Conservation (phyloP, 2,888 invertebrate species). For the Glomeris marginata region DNA sequence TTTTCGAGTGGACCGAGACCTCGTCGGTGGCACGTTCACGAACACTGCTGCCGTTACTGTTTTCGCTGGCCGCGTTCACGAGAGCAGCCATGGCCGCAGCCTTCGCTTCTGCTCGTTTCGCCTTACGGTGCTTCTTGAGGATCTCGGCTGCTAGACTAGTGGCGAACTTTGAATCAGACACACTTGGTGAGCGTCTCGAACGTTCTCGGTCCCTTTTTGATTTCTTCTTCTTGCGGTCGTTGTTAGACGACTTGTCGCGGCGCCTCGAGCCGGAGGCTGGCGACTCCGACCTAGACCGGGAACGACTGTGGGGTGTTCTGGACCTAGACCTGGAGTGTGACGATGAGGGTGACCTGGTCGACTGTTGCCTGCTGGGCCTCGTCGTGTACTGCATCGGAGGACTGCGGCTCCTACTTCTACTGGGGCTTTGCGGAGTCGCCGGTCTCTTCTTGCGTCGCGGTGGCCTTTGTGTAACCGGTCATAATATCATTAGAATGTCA, state of each 20-base stretch:
- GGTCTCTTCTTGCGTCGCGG: not conserved
- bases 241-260: too few relatives aligned
- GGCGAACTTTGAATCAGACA: slow-evolving; percentile 21
- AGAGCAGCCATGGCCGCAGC: too few relatives aligned
- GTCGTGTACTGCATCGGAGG: not conserved
- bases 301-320: not conserved
- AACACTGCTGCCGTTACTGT: too few relatives aligned
- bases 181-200: slow-evolving; percentile 16
- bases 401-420: slow-evolving; percentile 4
- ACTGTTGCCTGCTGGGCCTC: too few relatives aligned
- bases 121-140: slow-evolving; percentile 26
- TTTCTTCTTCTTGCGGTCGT: too few relatives aligned
- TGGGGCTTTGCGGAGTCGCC: not conserved
- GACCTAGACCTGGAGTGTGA: not conserved
- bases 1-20: not conserved
- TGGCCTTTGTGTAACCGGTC: too few relatives aligned
- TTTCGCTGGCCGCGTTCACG: too few relatives aligned
- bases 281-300: too few relatives aligned
- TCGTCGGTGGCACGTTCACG: too few relatives aligned
- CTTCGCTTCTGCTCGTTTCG: slow-evolving; percentile 14
- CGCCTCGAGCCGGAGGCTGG: too few relatives aligned
- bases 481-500: too few relatives aligned
- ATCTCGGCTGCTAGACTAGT: slow-evolving; percentile 27
- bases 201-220: slow-evolving; percentile 15
- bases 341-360: too few relatives aligned